Base-by-base conservation (phyloP, 35 echinoderm and acorn worm genomes). In the Amphiura filiformis region DNA sequence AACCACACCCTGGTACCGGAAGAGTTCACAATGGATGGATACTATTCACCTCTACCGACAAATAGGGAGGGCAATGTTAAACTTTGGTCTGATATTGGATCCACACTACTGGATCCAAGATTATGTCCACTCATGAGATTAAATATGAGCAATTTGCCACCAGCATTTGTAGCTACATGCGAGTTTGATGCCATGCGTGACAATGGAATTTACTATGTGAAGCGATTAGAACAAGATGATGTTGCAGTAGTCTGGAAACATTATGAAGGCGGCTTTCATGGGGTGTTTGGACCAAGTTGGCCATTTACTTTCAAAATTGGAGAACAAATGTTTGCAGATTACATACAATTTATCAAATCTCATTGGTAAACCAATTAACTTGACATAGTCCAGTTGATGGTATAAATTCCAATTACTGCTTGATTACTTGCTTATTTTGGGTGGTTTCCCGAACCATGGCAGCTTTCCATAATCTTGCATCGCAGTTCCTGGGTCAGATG, bases 201-300 rank as follows among this genome's bases (percentile, higher is more conserved):
- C 79, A 88, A 97, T 39, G 95, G 91, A 15, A 89, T 93, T 13
- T 88, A 88, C 28, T 97, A 97, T 47, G 81, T 57, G 28, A 65
- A 86, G 35, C 78, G 87, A 31, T 38, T 97, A 2, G 64, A 75
- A 39, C 76, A 86, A 36, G 86, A 84, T 40, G 86, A 86, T 0
- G 89, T 93, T 23, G 76, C 37, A 32, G 92, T 92, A 15, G 84
- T 47, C 0, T 93, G 92, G 89, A 65, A 81, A 20, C 92, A 97
- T 47, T 97, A 93, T 38, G 91, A 97, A 1, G 91, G 41, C 1
- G 95, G 84, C 0, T 97, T 97, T 79, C 95, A 97, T 77, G 95
- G 95, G 2, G 87, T 97, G 0, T 76, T 96, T 32, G 83, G 56
- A 64, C 31, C 65, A 31, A 40, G 35, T 1, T 79, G 86, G 13